These are phyloP conservation scores for Leucoma salicis DNA, from an alignment of 2,888 invertebrate species.

Conservation along the genomic window DNA sequence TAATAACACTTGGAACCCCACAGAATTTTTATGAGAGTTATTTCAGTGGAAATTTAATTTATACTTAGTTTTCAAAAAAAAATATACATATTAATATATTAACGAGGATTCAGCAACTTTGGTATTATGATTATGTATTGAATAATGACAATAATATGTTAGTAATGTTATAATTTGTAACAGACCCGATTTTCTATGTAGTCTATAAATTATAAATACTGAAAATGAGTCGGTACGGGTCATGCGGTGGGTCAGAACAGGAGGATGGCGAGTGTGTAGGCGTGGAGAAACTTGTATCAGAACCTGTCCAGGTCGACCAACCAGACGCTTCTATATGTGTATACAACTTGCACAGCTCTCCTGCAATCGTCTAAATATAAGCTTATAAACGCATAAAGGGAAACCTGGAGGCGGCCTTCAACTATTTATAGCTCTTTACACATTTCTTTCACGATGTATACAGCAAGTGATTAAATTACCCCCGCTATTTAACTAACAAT, in stretches of 20 bases:
- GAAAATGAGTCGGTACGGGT: slow-evolving; percentile 58
- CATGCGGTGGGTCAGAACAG: slow-evolving; percentile 52
- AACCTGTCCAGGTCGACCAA: slow-evolving; percentile 79
- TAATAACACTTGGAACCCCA: slow-evolving; percentile 24
- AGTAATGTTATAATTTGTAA: no score
- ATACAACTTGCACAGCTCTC: slow-evolving; percentile 53
- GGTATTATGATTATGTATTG: no score
- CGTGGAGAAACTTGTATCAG: slow-evolving; percentile 54
- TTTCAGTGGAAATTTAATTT: background rate
- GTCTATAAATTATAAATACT: no score
- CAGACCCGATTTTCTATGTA: no score
- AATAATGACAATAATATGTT: no score
- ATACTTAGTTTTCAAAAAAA: background rate
- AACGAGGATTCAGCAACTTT: no score
- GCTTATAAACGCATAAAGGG: slow-evolving; percentile 29
- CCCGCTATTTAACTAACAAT: no score
- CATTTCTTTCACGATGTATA: slow-evolving; percentile 1
- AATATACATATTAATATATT: background rate
- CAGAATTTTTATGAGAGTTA: background rate
- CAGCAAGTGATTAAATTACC: no score
- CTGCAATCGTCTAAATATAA: slow-evolving; percentile 53
- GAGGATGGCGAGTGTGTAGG: slow-evolving; percentile 64
- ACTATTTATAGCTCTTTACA: slow-evolving; percentile 46
- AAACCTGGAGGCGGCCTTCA: slow-evolving; percentile 46
- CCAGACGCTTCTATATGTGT: slow-evolving; percentile 67